phyloP scores from a whole-genome alignment of 2,797 vertebrate species.

The Eulemur coronatus region DNA sequence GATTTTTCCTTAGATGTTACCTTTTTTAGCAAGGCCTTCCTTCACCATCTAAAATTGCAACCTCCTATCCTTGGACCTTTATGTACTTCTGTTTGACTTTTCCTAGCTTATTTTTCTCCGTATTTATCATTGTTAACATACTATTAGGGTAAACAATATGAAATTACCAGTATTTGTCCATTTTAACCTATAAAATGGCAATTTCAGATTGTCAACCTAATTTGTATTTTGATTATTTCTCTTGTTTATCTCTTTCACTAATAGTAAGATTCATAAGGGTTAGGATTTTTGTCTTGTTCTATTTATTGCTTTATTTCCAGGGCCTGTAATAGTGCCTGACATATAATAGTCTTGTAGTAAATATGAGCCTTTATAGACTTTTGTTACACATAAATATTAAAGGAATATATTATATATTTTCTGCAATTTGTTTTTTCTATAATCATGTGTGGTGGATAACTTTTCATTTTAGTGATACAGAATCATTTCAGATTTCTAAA shows the following conservation, averaged over 20 bases:
- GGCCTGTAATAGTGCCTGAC: neutral
- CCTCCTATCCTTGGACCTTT: neutral
- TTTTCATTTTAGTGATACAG: neutral
- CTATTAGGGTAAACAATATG: neutral
- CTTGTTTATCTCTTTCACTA: neutral
- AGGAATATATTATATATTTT: neutral
- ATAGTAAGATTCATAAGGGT: conserved; percentile 3
- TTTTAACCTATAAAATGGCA: conserved; percentile 10
- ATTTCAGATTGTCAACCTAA: neutral
- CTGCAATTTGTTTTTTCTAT: neutral
- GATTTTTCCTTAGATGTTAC: neutral
- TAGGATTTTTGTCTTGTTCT: neutral
- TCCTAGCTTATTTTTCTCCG: neutral
- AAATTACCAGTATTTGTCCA: neutral
- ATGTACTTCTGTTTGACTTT: neutral
- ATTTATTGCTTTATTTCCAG: neutral
- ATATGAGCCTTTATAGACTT: neutral
- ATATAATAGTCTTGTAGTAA: neutral
- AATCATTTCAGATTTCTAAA: neutral
- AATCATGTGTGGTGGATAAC: neutral
- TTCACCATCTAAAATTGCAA: neutral
- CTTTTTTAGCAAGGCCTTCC: neutral
- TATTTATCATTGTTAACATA: neutral
- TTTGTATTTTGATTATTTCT: conserved; percentile 10
- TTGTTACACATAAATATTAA: neutral